phyloP scores from a whole-genome alignment of 2,888 invertebrate species.

The Acleris sparsana region DNA sequence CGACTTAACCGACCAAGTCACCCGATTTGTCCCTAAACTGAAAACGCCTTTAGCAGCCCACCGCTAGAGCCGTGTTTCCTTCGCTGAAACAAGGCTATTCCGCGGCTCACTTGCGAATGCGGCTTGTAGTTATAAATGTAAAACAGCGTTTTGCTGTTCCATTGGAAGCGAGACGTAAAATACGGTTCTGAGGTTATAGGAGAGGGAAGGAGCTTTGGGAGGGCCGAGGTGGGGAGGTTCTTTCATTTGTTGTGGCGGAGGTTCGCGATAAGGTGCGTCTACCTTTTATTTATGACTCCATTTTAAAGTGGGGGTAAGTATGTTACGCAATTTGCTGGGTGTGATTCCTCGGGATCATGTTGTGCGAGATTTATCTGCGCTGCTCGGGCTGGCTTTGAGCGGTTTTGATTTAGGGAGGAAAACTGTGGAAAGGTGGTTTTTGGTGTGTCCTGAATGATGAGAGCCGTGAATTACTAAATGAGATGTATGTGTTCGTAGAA shows the following conservation, averaged over 20 bases:
- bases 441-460: too few relatives aligned
- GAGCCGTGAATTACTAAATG: too few relatives aligned
- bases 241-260: slow-evolving; percentile 73
- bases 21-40: slow-evolving; percentile 37
- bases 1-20: slow-evolving; percentile 51
- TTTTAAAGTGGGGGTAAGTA: slow-evolving; percentile 76
- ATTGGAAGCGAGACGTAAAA: slow-evolving; percentile 55
- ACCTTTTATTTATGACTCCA: slow-evolving; percentile 81
- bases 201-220: slow-evolving; percentile 43
- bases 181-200: slow-evolving; percentile 42
- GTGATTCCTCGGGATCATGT: slow-evolving; percentile 55
- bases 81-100: slow-evolving; percentile 37
- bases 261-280: slow-evolving; percentile 74
- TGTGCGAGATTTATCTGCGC: slow-evolving; percentile 43
- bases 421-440: slow-evolving; percentile 1
- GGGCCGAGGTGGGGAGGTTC: slow-evolving; percentile 57
- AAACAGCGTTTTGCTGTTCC: slow-evolving; percentile 70
- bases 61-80: slow-evolving; percentile 45
- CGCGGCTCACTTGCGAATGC: slow-evolving; percentile 54
- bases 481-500: too few relatives aligned
- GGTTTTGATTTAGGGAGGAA: slow-evolving; percentile 26
- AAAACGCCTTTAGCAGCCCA: slow-evolving; percentile 44
- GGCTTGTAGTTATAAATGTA: slow-evolving; percentile 83
- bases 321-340: slow-evolving; percentile 68
- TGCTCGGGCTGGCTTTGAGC: background rate